Percentiles rank a stretch among this genome's conserved stretches.
These are phyloP conservation scores for Microcebus griseorufus DNA, from an alignment of 2,113 vertebrate species.

Conservation along the genomic window DNA sequence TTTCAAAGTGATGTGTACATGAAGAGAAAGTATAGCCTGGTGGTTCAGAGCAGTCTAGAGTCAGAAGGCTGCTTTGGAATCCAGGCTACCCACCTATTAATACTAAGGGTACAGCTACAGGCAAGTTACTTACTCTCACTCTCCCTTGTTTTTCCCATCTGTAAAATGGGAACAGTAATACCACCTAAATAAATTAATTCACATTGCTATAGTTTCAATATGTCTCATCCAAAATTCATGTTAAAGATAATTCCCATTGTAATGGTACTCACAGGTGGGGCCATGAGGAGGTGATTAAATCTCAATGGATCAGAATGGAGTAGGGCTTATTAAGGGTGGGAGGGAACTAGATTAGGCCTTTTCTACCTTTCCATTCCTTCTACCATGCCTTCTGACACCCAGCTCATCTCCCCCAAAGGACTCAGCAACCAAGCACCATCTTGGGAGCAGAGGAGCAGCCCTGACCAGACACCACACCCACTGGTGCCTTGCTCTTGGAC, in stretches of 20 bases:
- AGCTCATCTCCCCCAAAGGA: neutral
- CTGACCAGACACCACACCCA: neutral
- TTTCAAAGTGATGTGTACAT: fast-evolving
- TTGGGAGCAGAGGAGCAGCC: neutral
- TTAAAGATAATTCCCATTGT: neutral
- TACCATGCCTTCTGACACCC: neutral
- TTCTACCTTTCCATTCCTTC: neutral
- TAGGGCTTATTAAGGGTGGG: neutral
- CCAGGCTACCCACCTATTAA: fast-evolving
- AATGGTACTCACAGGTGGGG: neutral
- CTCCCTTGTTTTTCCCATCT: neutral
- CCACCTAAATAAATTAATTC: neutral
- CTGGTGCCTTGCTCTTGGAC: neutral
- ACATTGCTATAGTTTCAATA: neutral
- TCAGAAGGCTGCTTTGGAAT: neutral
- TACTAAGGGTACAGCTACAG: no score
- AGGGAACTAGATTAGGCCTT: neutral
- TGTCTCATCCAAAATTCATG: no score
- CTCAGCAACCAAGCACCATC: no score
- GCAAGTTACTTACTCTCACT: neutral
- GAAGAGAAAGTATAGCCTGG: neutral
- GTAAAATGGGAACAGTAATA: neutral
- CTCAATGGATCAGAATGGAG: neutral
- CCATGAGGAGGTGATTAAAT: no score
- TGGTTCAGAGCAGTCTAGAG: neutral